Conservation (phyloP, 2,113 vertebrate species). For the Neodon shergylaensis region DNA sequence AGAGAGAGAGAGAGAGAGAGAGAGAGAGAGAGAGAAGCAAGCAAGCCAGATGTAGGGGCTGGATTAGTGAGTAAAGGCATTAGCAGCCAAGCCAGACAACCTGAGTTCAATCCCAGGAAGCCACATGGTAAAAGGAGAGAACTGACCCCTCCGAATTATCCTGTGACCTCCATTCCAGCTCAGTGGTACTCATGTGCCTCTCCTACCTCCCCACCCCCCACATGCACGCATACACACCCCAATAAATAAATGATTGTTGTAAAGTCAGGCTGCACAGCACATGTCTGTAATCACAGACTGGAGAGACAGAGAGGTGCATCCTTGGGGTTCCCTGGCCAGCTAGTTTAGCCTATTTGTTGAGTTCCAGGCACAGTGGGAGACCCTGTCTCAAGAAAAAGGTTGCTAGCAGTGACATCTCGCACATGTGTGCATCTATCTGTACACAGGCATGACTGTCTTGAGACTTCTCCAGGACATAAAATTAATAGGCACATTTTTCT, state of each 20-base stretch:
- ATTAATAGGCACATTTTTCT: slow-evolving; percentile 33
- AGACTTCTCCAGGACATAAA: neutral
- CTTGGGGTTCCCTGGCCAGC: neutral
- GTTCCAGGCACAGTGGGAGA: neutral
- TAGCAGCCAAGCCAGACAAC: no score
- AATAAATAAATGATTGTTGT: no score
- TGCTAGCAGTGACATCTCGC: neutral
- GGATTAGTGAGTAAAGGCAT: neutral
- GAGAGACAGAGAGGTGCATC: neutral
- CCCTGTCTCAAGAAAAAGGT: neutral
- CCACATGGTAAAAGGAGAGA: neutral
- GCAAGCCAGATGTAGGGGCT: neutral
- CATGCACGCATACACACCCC: no score
- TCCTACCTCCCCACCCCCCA: no score
- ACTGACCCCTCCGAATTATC: neutral
- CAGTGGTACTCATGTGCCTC: no score
- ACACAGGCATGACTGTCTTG: neutral
- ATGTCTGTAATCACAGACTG: no score
- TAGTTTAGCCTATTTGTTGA: neutral
- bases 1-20: no score
- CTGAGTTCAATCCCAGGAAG: neutral
- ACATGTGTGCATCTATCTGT: neutral
- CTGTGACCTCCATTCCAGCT: neutral
- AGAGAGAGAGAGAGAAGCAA: neutral
- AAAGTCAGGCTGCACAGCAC: neutral